Conservation (phyloP, 1,140 invertebrate species). For the Drosophila takahashii region DNA sequence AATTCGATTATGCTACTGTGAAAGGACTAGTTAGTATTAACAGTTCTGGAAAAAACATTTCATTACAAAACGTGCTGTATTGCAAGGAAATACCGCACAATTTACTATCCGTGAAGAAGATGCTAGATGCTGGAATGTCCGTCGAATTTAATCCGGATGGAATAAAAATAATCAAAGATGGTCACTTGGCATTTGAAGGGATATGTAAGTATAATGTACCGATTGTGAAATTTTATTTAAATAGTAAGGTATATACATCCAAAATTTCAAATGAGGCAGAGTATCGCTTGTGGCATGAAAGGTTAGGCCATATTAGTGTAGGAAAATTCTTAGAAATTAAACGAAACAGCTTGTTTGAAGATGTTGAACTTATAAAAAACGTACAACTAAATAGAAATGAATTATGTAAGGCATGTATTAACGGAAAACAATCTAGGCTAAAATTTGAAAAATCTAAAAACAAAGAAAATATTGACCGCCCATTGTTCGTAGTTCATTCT, state of each 20-base stretch:
- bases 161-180: conserved; percentile 1
- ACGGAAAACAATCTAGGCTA: not conserved
- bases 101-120: conserved; percentile 7
- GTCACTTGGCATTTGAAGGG: not conserved
- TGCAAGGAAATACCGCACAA: conserved; percentile 12
- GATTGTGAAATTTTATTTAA: conserved; percentile 20
- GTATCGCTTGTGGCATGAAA: conserved; percentile 6
- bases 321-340: conserved; percentile 75
- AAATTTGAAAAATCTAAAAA: conserved; percentile 1
- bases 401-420: conserved; percentile 7
- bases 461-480: not conserved
- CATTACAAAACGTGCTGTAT: conserved; percentile 9
- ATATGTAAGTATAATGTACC: conserved; percentile 23
- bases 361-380: conserved; percentile 20
- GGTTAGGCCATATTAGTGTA: conserved; percentile 70
- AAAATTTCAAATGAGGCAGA: not conserved
- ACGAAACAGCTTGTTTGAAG: conserved; percentile 69
- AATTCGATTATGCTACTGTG: conserved; percentile 21
- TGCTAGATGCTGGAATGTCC: conserved; percentile 5
- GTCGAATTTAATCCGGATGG: conserved; percentile 5
- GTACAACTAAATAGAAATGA: not conserved
- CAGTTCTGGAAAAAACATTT: conserved; percentile 6
- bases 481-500: not conserved
- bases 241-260: conserved; percentile 43
- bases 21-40: conserved; percentile 1